Percentiles rank a stretch among this genome's conserved stretches.
These are phyloP conservation scores for Phataginus tricuspis DNA, from an alignment of 2,797 vertebrate genomes.

Conservation along the genomic window DNA sequence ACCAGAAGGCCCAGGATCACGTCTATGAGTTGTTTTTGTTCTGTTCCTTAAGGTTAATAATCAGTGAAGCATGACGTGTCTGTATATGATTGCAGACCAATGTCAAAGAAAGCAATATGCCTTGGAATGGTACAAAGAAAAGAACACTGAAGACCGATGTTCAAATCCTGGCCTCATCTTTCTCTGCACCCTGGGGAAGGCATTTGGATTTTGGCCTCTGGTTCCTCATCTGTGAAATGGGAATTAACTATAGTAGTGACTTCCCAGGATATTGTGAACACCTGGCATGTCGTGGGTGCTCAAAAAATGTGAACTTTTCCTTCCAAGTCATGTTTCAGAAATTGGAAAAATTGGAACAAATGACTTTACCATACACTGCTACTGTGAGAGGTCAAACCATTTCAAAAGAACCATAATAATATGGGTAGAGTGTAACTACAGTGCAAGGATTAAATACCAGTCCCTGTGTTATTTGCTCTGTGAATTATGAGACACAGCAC, in stretches of 20 bases:
- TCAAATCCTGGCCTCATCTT: not conserved
- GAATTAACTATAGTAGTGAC: not conserved
- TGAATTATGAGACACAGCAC: too few relatives aligned
- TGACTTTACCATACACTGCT: not conserved
- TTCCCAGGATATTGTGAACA: not conserved
- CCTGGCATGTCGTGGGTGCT: not conserved
- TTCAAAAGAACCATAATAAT: not conserved
- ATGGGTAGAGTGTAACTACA: not conserved
- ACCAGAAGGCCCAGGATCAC: not conserved
- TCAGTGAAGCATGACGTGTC: not conserved
- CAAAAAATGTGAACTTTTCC: not conserved
- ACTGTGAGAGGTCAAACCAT: not conserved
- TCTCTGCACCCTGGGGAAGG: not conserved
- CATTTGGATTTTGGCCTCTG: not conserved
- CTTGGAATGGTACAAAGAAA: accelerated
- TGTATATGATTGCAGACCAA: not conserved
- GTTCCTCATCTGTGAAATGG: slow-evolving; percentile 17
- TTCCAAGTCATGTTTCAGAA: not conserved
- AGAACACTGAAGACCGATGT: not conserved
- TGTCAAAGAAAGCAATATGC: not conserved
- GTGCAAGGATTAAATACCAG: not conserved
- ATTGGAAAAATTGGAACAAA: not conserved
- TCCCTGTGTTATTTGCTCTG: not conserved
- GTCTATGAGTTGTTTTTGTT: not conserved
- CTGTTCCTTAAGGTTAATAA: not conserved